Evolutionary conservation across 1,140 invertebrate species (phyloP), one percentile per base, ranked within the genome.

Genomic region (Drosophila insularis): DNA sequence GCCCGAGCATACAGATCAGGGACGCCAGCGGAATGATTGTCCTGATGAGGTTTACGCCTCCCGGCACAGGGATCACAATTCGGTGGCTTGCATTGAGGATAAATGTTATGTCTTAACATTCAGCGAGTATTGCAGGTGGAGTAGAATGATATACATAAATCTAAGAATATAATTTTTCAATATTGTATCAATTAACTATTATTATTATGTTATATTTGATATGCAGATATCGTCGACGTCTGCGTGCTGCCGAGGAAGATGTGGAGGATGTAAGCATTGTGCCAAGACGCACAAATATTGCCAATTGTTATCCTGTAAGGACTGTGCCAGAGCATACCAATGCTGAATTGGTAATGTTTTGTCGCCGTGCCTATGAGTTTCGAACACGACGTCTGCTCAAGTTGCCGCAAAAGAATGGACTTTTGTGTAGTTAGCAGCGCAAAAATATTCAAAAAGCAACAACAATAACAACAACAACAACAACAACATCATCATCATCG

Each of bases 71-170:
- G 98, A 99, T 93, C 96, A 96, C 67, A 98, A 98, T 92, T 98
- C 97, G 86, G 98, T 99, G 23, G 98, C 98, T 59, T 99, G 98
- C 92, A 99, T 99, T 80, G 98, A 99, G 92, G 98, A 99, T 93
- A 98, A 98, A 92, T 99, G 98, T 93, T 99, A 97, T 92, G 98
- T 99, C 68, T 94, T 99, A 68, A 98, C 98, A 8, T 98, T 96
- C 91, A 98, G 98, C 93, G 98, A 99, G 93, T 99, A 98, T 91
- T 98, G 98, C 94, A 95, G 98, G 97, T 99, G 13, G 13, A 60
- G 70, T 68, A 10, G 10, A 10, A 14, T 10, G n/a, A 2, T 13
- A 35, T 35, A 6, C 10, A 21, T 14, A n/a, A n/a, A n/a, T n/a
- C n/a, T n/a, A n/a, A n/a, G n/a, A n/a, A n/a, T n/a, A n/a, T n/a